Base-by-base conservation (phyloP, 2,797 vertebrate species). In the Philypnodon macrostomus region DNA sequence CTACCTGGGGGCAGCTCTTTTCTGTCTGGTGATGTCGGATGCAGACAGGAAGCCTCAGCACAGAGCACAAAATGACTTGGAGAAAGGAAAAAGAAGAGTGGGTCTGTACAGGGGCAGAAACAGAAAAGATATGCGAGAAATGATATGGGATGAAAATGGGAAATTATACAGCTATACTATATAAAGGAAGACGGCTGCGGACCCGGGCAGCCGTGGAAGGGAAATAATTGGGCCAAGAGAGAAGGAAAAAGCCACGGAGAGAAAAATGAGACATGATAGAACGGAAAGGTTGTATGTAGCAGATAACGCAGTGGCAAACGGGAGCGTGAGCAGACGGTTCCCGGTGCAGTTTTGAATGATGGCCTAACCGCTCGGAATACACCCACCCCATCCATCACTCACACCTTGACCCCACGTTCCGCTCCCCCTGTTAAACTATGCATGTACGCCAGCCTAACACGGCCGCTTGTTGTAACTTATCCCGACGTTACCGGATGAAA, bases 201-300 rank as follows among this genome's bases (percentile, higher is more conserved):
- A 67, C 33, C 16, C 60, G 53, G 67, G 64, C 59, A 46, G 76
- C 55, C 15, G 44, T 24, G 53, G 69, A 59, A n/a, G 47, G 46
- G 65, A 78, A 81, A 81, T 85, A 81, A 84, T 83, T 81, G 73
- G 82, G 73, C 70, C 70, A 77, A 81, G 68, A 73, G 48, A 56
- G 53, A 34, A 21, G 41, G 12, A 40, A 65, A 48, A 23, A 21
- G 45, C 51, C 46, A 54, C 17, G 13, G 52, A 51, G 53, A 51
- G 33, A 40, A 63, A 75, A 79, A 79, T 73, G 70, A 75, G 64
- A 65, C 63, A 77, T 67, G 75, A 77, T 73, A 33, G 73, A 70
- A 40, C 49, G 32, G 63, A 69, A 72, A 68, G 69, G 57, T 63
- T 73, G 68, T 66, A 50, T 52, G 50, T 50, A 35, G 51, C 47